A percentile compares a stretch with the other conserved stretches of the same genome.
These are phyloP conservation scores for Plotosus lineatus DNA, from an alignment of 2,113 vertebrate species.

Conservation along the genomic window DNA sequence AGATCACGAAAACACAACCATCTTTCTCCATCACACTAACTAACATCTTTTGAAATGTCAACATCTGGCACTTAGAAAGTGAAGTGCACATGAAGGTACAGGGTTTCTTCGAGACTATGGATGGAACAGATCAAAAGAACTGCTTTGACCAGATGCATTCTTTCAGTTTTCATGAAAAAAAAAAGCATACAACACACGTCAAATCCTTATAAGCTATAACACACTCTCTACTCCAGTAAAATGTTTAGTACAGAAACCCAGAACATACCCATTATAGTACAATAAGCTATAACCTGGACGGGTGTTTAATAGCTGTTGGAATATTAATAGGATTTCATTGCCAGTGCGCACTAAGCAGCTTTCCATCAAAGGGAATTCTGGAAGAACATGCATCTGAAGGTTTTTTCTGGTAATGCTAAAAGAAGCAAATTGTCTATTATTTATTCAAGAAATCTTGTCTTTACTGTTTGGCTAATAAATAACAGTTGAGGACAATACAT, in stretches of 20 bases:
- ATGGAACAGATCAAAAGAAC: not conserved
- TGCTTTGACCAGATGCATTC: not conserved
- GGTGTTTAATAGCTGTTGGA: not conserved
- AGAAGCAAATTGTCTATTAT: not conserved
- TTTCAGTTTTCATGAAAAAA: not conserved
- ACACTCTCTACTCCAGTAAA: not conserved
- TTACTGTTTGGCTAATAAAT: not conserved
- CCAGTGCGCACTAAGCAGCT: not conserved
- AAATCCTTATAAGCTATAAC: not conserved
- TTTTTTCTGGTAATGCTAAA: not conserved
- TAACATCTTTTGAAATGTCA: slow-evolving; percentile 5
- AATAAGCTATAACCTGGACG: not conserved
- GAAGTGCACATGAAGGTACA: not conserved
- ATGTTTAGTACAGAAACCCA: not conserved
- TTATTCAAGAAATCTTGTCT: not conserved
- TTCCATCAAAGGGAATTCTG: not conserved
- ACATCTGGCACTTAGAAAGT: slow-evolving; percentile 4
- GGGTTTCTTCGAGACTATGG: not conserved
- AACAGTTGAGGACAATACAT: not conserved
- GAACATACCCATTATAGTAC: not conserved
- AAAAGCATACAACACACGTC: no score
- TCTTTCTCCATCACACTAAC: not conserved
- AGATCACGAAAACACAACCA: slow-evolving; percentile 5
- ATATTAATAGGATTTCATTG: not conserved
- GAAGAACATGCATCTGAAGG: not conserved